Evolutionary conservation across 2,797 vertebrate species (phyloP).

Genomic region (Phoebastria nigripes): DNA sequence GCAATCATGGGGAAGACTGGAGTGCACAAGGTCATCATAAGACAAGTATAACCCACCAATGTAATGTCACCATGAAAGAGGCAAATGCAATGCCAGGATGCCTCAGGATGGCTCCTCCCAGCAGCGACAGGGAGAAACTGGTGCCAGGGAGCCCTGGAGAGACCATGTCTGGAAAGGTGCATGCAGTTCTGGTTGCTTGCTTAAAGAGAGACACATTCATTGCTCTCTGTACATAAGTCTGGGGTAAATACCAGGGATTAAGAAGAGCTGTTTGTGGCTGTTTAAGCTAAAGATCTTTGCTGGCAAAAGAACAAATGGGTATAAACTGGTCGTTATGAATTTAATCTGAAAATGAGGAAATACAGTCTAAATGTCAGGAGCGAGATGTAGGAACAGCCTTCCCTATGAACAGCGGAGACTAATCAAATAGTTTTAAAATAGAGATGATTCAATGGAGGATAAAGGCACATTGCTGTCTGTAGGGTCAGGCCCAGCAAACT

Average conservation of each 20-base stretch:
- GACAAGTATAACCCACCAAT: background rate
- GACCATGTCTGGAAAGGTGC: background rate
- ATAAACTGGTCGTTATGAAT: background rate
- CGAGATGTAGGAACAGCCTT: background rate
- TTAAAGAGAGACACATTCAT: background rate
- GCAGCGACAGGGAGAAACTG: background rate
- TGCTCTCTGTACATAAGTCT: background rate
- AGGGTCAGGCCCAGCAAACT: background rate
- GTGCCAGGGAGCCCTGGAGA: background rate
- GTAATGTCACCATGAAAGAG: background rate
- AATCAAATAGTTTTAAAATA: background rate
- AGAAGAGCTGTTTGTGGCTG: background rate
- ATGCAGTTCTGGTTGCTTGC: background rate
- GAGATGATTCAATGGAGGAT: background rate
- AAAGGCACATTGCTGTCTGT: background rate
- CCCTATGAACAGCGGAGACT: background rate
- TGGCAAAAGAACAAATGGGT: constrained; percentile 16
- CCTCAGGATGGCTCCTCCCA: background rate
- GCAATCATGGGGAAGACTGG: background rate
- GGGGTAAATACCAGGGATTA: background rate
- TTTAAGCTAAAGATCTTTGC: background rate
- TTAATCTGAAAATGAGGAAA: background rate
- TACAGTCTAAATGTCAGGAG: background rate
- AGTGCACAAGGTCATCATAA: background rate
- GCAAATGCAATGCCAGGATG: background rate